These are phyloP conservation scores for Cephus rjabovi DNA, from an alignment of 2,888 invertebrate genomes.

Conservation along the genomic window DNA sequence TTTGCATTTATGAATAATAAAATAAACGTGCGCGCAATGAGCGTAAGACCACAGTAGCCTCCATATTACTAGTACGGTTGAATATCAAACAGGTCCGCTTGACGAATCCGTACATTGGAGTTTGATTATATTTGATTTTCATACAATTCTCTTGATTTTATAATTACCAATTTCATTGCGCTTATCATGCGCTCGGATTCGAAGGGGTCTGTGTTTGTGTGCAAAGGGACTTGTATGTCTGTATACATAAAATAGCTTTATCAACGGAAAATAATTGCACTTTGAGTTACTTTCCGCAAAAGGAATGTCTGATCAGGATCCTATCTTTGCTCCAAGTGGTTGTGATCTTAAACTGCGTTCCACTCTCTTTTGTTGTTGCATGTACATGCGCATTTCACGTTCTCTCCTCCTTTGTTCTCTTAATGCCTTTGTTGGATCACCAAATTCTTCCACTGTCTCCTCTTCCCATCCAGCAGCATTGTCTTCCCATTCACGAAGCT, in stretches of 20 bases:
- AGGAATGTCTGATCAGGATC: constrained; percentile 47
- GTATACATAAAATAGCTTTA: background rate
- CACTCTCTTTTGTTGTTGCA: constrained; percentile 56
- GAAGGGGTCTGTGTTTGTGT: background rate
- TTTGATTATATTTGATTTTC: background rate
- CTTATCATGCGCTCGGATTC: background rate
- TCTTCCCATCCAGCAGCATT: constrained; percentile 70
- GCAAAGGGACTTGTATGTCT: background rate
- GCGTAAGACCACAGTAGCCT: background rate
- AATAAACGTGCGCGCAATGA: background rate
- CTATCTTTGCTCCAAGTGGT: constrained; percentile 57
- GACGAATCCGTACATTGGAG: background rate
- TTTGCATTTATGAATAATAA: background rate
- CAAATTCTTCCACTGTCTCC: constrained; percentile 55
- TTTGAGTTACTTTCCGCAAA: background rate
- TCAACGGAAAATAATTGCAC: background rate
- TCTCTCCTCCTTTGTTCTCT: constrained; percentile 54
- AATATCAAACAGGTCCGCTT: background rate
- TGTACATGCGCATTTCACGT: constrained; percentile 52
- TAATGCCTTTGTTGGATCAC: constrained; percentile 49
- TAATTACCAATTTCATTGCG: background rate
- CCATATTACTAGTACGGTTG: background rate
- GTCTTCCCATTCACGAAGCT: constrained; percentile 71
- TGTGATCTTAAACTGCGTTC: constrained; percentile 53
- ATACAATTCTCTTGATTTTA: background rate